Base-by-base conservation (phyloP, 23 tunicate genomes). In the Ascidia mentula region DNA sequence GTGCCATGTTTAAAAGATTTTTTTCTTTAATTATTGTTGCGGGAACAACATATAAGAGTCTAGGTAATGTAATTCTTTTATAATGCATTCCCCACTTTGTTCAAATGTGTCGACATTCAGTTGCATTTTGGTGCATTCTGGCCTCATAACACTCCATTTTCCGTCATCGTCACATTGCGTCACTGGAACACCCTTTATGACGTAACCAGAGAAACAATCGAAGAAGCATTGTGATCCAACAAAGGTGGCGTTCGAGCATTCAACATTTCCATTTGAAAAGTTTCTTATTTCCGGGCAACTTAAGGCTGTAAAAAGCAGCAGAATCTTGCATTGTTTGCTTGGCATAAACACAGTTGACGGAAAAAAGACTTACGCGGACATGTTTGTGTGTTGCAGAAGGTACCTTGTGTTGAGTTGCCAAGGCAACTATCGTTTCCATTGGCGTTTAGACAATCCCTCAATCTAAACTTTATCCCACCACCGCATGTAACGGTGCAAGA, bases 361-460 rank as follows among this genome's bases (percentile, higher is more conserved):
- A 9, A 9, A 42, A 42, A 26, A 53, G 24, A 42, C 80, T 42
- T 77, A 77, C 80, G 80, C 45, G 80, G 80, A 26, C 80, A 77
- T 12, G 6, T 45, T 38, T 45, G 37, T n/a, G 28, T 34, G 45
- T 77, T 77, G 80, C 80, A 77, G 17, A 34, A 30, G 1, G 42
- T 15, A 12, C 28, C 69, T 31, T 32, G 15, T 28, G 80, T 77
- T 12, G 45, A 1, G 31, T 77, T 77, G 45, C 80, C 80, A 17
- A 15, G 35, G 33, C 80, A 77, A 9, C 69, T 69, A 15, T 18
- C 22, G 33, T 36, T 26, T 18, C 39, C 78, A 74, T 74, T 39
- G 40, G 38, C 78, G 40, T 74, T 12, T 17, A 74, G 45, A 6
- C 74, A 53, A 6, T 28, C 65, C 22, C 65, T 26, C 24, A 28